These are phyloP conservation scores for Aphis craccivora DNA, from an alignment of 1,140 invertebrate species.

Conservation along the genomic window DNA sequence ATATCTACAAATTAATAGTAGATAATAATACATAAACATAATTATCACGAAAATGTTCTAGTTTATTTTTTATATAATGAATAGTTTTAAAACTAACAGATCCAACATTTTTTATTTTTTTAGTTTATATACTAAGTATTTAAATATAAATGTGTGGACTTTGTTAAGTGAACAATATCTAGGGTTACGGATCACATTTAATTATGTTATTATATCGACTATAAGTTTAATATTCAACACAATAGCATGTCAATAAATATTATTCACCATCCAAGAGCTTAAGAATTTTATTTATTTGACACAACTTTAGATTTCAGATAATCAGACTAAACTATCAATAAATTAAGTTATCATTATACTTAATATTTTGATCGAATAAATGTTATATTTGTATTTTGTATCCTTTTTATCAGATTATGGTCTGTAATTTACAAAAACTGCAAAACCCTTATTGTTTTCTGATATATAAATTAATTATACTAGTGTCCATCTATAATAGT, in stretches of 20 bases:
- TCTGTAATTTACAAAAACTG: background rate
- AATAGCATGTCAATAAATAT: background rate
- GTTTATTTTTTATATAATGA: background rate
- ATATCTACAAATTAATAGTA: background rate
- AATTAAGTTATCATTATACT: background rate
- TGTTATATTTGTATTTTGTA: background rate
- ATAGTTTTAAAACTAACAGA: background rate
- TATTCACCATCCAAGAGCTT: background rate
- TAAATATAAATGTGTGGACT: background rate
- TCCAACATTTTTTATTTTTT: background rate
- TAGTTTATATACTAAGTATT: background rate
- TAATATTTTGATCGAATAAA: background rate
- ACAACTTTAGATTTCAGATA: background rate
- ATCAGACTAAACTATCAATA: background rate
- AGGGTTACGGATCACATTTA: background rate
- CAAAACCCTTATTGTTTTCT: background rate
- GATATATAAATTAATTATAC: background rate
- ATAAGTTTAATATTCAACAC: background rate
- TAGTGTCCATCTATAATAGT: too few relatives aligned
- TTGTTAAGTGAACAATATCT: background rate
- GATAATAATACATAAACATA: background rate
- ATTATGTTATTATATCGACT: background rate
- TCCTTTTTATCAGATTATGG: background rate
- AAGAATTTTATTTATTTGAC: background rate
- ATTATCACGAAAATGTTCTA: background rate